A percentile compares a stretch with the other conserved stretches of the same genome.
Evolutionary conservation across 2,888 invertebrate genomes (phyloP).

Genomic region (Ariolimax columbianus): DNA sequence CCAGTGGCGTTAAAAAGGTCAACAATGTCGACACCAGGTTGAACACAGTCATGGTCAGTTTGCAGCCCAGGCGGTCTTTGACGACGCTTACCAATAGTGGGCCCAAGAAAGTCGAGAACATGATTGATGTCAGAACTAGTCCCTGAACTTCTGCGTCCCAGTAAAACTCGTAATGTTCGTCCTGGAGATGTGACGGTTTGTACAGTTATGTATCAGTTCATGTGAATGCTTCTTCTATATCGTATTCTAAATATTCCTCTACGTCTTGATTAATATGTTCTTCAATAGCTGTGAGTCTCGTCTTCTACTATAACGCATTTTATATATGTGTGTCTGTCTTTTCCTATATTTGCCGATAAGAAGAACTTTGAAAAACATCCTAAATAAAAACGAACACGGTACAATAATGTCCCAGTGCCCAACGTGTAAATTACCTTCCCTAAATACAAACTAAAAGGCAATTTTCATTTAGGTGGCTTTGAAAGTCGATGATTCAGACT

Average conservation of each 20-base stretch:
- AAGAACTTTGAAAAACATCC: no score
- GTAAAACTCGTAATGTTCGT: slow-evolving; percentile 31
- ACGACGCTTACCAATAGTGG: background rate
- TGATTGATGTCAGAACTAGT: slow-evolving; percentile 26
- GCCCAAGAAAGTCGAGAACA: slow-evolving; percentile 7
- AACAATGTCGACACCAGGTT: background rate
- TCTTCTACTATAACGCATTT: no score
- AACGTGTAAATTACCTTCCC: no score
- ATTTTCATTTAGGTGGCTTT: no score
- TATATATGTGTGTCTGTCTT: no score
- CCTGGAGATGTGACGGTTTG: background rate
- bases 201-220: background rate
- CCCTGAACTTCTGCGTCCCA: slow-evolving; percentile 34
- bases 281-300: no score
- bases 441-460: no score
- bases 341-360: no score
- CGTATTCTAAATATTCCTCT: background rate
- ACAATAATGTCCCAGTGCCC: no score
- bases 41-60: background rate
- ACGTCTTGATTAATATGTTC: background rate
- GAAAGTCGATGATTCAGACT: no score
- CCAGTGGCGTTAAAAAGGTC: background rate
- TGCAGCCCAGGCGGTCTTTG: background rate
- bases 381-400: no score
- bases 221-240: background rate